These are phyloP conservation scores for Pempheris klunzingeri DNA, from an alignment of 2,797 vertebrate genomes.

Conservation along the genomic window DNA sequence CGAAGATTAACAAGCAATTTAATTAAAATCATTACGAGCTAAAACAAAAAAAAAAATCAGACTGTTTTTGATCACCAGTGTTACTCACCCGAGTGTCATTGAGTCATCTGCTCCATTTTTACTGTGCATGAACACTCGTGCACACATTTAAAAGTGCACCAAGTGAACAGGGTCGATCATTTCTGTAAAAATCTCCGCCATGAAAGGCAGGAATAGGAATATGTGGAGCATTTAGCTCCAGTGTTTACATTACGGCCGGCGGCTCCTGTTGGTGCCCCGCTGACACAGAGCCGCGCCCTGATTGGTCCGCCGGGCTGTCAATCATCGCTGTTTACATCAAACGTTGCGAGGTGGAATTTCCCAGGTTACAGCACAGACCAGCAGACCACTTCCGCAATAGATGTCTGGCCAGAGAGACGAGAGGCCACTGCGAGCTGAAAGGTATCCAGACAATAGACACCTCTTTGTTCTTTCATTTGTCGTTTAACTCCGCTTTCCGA, in stretches of 20 bases:
- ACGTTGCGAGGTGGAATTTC: slow-evolving; percentile 88
- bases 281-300: slow-evolving; percentile 16
- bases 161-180: neutral
- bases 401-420: slow-evolving; percentile 79
- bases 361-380: slow-evolving; percentile 85
- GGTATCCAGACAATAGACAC: slow-evolving; percentile 70
- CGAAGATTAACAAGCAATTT: neutral
- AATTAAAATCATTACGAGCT: neutral
- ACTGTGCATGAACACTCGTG: neutral
- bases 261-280: slow-evolving; percentile 9
- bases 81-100: neutral
- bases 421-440: slow-evolving; percentile 81
- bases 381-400: slow-evolving; percentile 87
- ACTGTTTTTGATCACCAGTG: neutral
- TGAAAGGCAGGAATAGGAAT: neutral
- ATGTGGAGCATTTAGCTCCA: slow-evolving; percentile 12
- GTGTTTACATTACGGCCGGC: slow-evolving; percentile 73
- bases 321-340: slow-evolving; percentile 85
- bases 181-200: neutral
- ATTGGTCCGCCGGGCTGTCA: slow-evolving; percentile 76
- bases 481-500: slow-evolving; percentile 33
- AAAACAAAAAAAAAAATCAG: neutral
- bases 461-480: slow-evolving; percentile 64
- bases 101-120: neutral
- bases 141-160: neutral